Conservation (phyloP, 2,113 vertebrate genomes). For the Festucalex cinctus region DNA sequence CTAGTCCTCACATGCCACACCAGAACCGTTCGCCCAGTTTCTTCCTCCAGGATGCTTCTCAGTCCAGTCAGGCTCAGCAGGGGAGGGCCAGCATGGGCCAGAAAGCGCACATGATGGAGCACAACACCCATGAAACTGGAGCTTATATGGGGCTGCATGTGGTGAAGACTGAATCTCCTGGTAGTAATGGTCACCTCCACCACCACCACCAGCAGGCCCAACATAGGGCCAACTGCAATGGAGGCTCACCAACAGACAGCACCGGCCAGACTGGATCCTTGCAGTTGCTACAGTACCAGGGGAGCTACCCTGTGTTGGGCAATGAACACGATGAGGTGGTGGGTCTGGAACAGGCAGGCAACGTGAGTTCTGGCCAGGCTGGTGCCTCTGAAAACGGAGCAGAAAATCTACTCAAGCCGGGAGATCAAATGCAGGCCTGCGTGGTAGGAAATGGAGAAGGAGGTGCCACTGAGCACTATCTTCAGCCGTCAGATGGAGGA, state of each 20-base stretch:
- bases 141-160: slow-evolving; percentile 74
- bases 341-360: slow-evolving; percentile 66
- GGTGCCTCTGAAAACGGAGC: slow-evolving; percentile 72
- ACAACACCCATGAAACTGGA: slow-evolving; percentile 73
- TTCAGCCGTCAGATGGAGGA: slow-evolving; percentile 70
- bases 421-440: slow-evolving; percentile 87
- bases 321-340: slow-evolving; percentile 78
- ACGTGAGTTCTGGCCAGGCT: slow-evolving; percentile 59
- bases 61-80: slow-evolving; percentile 70
- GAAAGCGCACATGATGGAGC: slow-evolving; percentile 76
- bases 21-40: slow-evolving; percentile 95
- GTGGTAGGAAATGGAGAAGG: slow-evolving; percentile 73
- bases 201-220: slow-evolving; percentile 78
- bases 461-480: slow-evolving; percentile 82
- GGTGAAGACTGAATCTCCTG: slow-evolving; percentile 88
- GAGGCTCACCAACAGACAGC: slow-evolving; percentile 78
- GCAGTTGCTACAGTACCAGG: slow-evolving; percentile 96
- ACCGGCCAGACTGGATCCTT: slow-evolving; percentile 82
- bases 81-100: slow-evolving; percentile 63
- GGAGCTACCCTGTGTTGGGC: slow-evolving; percentile 83
- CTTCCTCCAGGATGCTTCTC: slow-evolving; percentile 93
- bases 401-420: slow-evolving; percentile 85
- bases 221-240: slow-evolving; percentile 86
- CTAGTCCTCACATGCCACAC: slow-evolving; percentile 87
- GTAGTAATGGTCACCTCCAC: slow-evolving; percentile 68